Evolutionary conservation across 2,888 invertebrate genomes (phyloP), one percentile per base, ranked within the genome.

Genomic region (Chalcis sispes): DNA sequence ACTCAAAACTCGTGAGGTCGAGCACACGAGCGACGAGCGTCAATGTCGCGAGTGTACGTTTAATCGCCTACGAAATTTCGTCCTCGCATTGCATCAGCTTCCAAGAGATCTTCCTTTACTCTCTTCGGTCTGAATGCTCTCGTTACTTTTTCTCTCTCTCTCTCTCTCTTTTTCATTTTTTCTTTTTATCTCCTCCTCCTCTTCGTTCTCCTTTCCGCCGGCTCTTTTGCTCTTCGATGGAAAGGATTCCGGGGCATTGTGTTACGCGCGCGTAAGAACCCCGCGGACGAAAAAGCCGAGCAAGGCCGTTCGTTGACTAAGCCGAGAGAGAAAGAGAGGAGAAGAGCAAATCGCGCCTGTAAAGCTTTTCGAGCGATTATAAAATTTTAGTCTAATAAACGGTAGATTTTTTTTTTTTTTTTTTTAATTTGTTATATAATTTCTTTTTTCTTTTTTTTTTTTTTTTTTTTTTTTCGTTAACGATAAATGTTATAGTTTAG

Each of bases 21-120:
- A n/a, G n/a, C n/a, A n/a, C n/a, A n/a, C n/a, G n/a, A n/a, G n/a
- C n/a, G n/a, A n/a, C n/a, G n/a, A n/a, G n/a, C n/a, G n/a, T n/a
- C n/a, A n/a, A n/a, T n/a, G n/a, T n/a, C n/a, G n/a, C n/a, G n/a
- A n/a, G n/a, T n/a, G n/a, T n/a, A n/a, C n/a, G n/a, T n/a, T n/a
- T n/a, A n/a, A n/a, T n/a, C n/a, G 5, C 13, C 3, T n/a, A 27
- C 50, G 73, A 77, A 73, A 70, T 77, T 65, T 73, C 54, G 8
- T 58, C 25, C 29, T 13, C 32, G 2, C 36, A 27, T 77, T 77
- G 70, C 77, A 13, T 77, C 77, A 73, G 73, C n/a, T n/a, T 65
- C 52, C 29, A 10, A 40, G 15, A 58, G 20, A 8, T 52, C 48
- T 25, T 18, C 15, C n/a, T n/a, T n/a, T 42, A 50, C 50, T 27